Evolutionary conservation across 1,140 invertebrate genomes (phyloP).

Genomic region (Hypsibius dujardini): DNA sequence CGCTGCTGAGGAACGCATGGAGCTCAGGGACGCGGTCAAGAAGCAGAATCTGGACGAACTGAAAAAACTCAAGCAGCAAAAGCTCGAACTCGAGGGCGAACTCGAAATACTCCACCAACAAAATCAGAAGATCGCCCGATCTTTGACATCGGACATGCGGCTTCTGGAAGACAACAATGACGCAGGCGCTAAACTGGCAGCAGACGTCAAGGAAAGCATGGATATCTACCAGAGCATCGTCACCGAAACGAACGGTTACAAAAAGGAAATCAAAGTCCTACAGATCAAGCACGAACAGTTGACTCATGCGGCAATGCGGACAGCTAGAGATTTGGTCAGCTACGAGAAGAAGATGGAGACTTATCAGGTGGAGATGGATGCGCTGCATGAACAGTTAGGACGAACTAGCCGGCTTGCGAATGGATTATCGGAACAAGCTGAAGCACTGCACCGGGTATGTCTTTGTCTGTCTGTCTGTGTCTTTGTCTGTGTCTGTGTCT

Average conservation of each 20-base stretch:
- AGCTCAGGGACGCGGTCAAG: neutral
- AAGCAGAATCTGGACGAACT: neutral
- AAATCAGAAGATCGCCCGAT: neutral
- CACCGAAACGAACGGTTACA: neutral
- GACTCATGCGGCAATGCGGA: neutral
- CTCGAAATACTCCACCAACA: constrained; percentile 2
- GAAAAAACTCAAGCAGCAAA: neutral
- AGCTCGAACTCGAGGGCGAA: neutral
- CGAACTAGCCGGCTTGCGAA: neutral
- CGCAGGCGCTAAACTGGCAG: neutral
- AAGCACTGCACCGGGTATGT: neutral
- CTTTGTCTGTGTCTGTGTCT: no score
- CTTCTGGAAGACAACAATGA: neutral
- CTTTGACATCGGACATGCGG: constrained; percentile 6
- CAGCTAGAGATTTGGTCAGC: neutral
- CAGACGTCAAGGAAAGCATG: neutral
- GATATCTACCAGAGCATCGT: neutral
- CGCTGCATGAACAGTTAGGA: neutral
- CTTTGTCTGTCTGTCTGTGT: neutral
- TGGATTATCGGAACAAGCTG: neutral
- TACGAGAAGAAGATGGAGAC: neutral
- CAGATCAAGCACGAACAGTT: neutral
- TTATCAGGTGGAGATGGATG: neutral
- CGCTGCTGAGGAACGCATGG: constrained; percentile 2
- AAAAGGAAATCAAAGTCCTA: neutral